These are phyloP conservation scores for Anabacerthia variegaticeps DNA, from an alignment of 2,797 vertebrate genomes.

Conservation along the genomic window DNA sequence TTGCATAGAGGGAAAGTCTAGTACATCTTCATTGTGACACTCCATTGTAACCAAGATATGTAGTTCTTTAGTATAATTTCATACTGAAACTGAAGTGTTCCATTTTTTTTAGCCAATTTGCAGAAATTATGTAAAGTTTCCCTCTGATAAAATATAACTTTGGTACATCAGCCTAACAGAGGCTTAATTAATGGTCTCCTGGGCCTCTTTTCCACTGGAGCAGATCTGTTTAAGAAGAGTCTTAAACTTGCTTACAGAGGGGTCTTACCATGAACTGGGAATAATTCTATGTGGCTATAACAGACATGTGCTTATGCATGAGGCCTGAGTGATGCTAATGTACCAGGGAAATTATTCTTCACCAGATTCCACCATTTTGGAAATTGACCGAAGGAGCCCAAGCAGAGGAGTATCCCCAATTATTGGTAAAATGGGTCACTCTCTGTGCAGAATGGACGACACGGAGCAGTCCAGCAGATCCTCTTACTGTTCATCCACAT, in stretches of 20 bases:
- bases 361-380: neutral
- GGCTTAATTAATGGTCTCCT: slow-evolving; percentile 33
- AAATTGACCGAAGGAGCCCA: neutral
- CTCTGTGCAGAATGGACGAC: rapidly evolving
- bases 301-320: neutral
- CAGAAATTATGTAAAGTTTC: slow-evolving; percentile 51
- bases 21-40: slow-evolving; percentile 2
- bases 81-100: slow-evolving; percentile 24
- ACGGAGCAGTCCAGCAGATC: neutral
- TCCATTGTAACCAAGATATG: slow-evolving; percentile 10
- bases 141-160: slow-evolving; percentile 30
- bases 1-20: neutral
- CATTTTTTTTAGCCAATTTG: slow-evolving; percentile 45
- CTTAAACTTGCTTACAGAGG: slow-evolving; percentile 29
- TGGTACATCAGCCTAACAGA: slow-evolving; percentile 22
- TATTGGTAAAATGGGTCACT: neutral
- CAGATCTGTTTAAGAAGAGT: slow-evolving; percentile 6
- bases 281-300: neutral
- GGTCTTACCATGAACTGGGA: slow-evolving; percentile 17
- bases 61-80: neutral
- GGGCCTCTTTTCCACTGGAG: slow-evolving; percentile 11
- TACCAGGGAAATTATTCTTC: neutral
- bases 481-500: neutral
- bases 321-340: neutral
- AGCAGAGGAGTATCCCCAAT: neutral